These are phyloP conservation scores for Chelonus insularis DNA, from an alignment of 1,140 invertebrate species.

Conservation along the genomic window DNA sequence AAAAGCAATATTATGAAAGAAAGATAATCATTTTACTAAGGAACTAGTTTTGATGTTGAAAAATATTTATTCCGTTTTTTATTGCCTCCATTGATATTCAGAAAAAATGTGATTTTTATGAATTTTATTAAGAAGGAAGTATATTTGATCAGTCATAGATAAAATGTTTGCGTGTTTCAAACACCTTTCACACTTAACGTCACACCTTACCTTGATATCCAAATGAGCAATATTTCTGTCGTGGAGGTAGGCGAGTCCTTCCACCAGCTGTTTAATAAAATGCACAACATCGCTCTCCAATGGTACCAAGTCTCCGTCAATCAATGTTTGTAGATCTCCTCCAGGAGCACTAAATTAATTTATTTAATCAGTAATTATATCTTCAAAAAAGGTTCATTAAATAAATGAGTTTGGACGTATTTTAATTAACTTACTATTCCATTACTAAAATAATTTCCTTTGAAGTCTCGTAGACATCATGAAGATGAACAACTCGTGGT, in stretches of 20 bases:
- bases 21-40: too few relatives aligned
- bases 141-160: too few relatives aligned
- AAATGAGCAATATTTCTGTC: slow-evolving; percentile 76
- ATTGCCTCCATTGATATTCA: too few relatives aligned
- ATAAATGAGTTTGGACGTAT: slow-evolving; percentile 7
- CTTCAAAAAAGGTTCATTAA: too few relatives aligned
- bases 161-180: too few relatives aligned
- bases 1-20: too few relatives aligned
- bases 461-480: slow-evolving; percentile 74
- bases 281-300: slow-evolving; percentile 70
- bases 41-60: too few relatives aligned
- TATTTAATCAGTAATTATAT: background rate
- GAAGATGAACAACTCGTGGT: slow-evolving; percentile 68
- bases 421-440: slow-evolving; percentile 69
- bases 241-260: slow-evolving; percentile 74
- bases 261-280: slow-evolving; percentile 71
- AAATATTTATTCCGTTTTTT: too few relatives aligned
- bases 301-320: slow-evolving; percentile 75
- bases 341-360: slow-evolving; percentile 67
- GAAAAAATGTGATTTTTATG: too few relatives aligned
- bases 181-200: slow-evolving; percentile 24
- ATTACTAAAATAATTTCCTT: slow-evolving; percentile 73
- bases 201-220: slow-evolving; percentile 73
- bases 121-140: too few relatives aligned
- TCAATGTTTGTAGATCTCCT: slow-evolving; percentile 75